phyloP scores from a whole-genome alignment of 2,797 vertebrate genomes.

The Acipenser ruthenus region DNA sequence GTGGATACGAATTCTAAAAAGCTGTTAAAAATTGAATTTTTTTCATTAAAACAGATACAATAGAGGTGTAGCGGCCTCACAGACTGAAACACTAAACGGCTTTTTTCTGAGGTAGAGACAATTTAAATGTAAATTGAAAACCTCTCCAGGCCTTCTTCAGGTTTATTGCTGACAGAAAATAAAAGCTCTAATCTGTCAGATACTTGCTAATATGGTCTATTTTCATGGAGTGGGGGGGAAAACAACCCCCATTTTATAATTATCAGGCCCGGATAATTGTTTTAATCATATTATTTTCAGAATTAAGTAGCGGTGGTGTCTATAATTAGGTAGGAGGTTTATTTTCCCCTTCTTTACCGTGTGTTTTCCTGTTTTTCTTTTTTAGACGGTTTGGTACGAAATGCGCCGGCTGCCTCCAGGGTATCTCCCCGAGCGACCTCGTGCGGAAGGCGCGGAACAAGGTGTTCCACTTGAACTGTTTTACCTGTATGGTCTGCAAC shows the following conservation, averaged over 20 bases:
- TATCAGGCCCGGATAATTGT: conserved; percentile 15
- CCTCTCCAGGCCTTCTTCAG: conserved; percentile 16
- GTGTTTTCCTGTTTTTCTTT: conserved; percentile 9
- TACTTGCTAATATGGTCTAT: conserved; percentile 20
- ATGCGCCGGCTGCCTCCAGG: conserved; percentile 84
- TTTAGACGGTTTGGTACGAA: conserved; percentile 88
- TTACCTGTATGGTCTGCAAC: conserved; percentile 93
- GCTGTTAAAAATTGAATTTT: not conserved
- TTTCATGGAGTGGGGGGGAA: conserved; percentile 5
- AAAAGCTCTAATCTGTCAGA: conserved; percentile 16
- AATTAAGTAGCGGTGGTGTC: conserved; percentile 8
- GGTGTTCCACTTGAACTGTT: conserved; percentile 94
- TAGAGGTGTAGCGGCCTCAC: not conserved
- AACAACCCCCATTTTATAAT: conserved; percentile 20
- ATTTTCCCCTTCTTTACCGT: not conserved
- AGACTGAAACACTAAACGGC: conserved; percentile 7
- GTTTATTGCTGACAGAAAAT: conserved; percentile 10
- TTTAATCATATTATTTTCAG: conserved; percentile 11
- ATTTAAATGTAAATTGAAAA: conserved; percentile 22
- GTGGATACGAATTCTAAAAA: too few species aligned
- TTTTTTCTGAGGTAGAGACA: conserved; percentile 10
- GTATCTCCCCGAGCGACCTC: conserved; percentile 88
- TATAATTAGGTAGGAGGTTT: conserved; percentile 7
- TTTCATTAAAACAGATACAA: not conserved
- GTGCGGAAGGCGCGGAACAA: conserved; percentile 86